Base-by-base conservation (phyloP, 1,140 invertebrate species). In the Drosophila obscura region DNA sequence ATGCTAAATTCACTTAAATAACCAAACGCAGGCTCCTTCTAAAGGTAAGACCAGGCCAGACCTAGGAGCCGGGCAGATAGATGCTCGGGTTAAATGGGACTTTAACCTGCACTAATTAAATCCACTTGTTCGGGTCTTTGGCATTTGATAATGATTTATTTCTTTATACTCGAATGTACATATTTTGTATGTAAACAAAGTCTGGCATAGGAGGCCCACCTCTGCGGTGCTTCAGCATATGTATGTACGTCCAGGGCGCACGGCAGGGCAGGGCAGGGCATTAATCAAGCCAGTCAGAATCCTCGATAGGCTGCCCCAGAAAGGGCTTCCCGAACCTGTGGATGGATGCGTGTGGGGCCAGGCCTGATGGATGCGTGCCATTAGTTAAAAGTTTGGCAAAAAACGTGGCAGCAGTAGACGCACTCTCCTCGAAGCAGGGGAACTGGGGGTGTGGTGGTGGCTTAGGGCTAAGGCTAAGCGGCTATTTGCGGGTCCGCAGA, bases 311-410 rank as follows among this genome's bases (percentile, higher is more conserved):
- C 46, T 16, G 6, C 11, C 13, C 43, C 28, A 43, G 45, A 65
- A 69, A 50, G 45, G 50, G 19, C 41, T 28, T 13, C 19, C 9
- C 26, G 49, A 46, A 19, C 24, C 35, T 51, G 8, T 48, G 31
- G 28, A 61, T n/a, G 35, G 35, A 49, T 13, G 46, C 22, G 22
- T 57, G 55, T 57, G 55, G 35, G 31, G 3, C 9, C 31, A 1
- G 35, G 24, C 56, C 60, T 75, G 75, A 77, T 75, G 69, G 62
- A 82, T 82, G 74, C 57, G 45, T 43, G 44, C 45, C 69, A 82
- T 82, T 77, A 77, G 74, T 82, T 74, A 65, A 68, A 77, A 75
- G 22, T 24, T 24, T 24, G 22, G 1, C 19, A 19, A 19, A 19
- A 19, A 19, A 19, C 19, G 19, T 19, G 19, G 19, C 19, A 19